Evolutionary conservation across 2,888 invertebrate genomes (phyloP), one percentile per base, ranked within the genome.

Genomic region (Cheilosia urbana): DNA sequence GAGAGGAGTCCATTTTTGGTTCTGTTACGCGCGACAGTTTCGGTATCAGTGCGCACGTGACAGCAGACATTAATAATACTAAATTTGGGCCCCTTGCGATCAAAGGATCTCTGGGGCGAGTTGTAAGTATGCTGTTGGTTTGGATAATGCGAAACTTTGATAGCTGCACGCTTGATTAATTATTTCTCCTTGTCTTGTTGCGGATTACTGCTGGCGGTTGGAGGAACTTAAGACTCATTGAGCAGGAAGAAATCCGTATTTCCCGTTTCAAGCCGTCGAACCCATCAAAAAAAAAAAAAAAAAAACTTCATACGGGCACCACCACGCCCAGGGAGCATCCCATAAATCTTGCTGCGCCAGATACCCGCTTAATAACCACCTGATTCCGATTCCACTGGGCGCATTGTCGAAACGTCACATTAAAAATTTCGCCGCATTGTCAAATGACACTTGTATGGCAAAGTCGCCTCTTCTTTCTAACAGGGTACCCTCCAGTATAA

Each of bases 371-470:
- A 63, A 47, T 45, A 55, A n/a, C 68, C 60, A 60, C 60, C 68
- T 62, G 68, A 42, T 40, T 27, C 27, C 7, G 27, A 27, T 27
- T 30, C 7, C 30, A 42, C 13, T 60, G 42, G n/a, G 6, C n/a
- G 34, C 49, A 72, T 72, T 79, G 71, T 79, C 65, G 62, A 71
- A 34, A 65, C 24, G 65, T 79, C 79, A 72, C 58, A 79, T 79
- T 72, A 72, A 72, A 79, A 79, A 13, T 65, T 63, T 24, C 27
- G 9, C 30, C 68, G 21, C 68, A 37, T 34, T 77, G 57, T 57
- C 71, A 57, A 21, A 37, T 66, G 79, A 71, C 79, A 72, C 24
- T 65, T 79, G 71, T 72, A 57, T 72, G 58, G 62, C 78, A 47
- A 78, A 71, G 65, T 37, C 51, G 71, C 57, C 47, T 57, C 57